These are phyloP conservation scores for Rhabdophis nuchalis DNA, from an alignment of 2,797 vertebrate species.

Conservation along the genomic window DNA sequence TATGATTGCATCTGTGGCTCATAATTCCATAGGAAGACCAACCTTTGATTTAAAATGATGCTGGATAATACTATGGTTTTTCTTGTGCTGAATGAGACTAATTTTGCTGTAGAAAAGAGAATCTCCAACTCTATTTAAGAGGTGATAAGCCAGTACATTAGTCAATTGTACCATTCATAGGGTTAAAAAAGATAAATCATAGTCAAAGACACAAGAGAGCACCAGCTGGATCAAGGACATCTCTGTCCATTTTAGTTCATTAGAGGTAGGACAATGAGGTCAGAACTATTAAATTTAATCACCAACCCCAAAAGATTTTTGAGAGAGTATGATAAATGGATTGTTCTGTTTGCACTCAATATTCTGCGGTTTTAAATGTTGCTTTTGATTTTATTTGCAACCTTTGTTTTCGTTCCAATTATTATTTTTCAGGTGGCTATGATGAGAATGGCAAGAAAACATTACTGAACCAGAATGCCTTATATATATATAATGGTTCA, in stretches of 20 bases:
- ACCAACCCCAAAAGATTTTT: conserved; percentile 33
- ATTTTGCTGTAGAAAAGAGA: conserved; percentile 48
- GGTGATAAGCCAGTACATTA: conserved; percentile 59
- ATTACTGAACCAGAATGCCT: conserved; percentile 39
- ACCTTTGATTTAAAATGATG: conserved; percentile 9
- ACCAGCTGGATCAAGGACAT: conserved; percentile 60
- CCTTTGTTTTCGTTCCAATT: conserved; percentile 1
- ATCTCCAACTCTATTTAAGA: conserved; percentile 50
- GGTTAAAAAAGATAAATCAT: conserved; percentile 59
- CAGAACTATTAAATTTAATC: conserved; percentile 63
- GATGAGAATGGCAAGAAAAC: conserved; percentile 25
- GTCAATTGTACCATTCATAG: conserved; percentile 46
- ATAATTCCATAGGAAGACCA: background rate
- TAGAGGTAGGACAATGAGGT: conserved; percentile 60
- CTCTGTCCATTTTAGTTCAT: conserved; percentile 60
- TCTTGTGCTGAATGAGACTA: conserved; percentile 1
- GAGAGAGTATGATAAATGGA: conserved; percentile 45
- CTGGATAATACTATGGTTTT: background rate
- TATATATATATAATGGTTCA: too few relatives aligned
- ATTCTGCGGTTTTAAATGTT: conserved; percentile 46
- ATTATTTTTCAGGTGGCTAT: conserved; percentile 15
- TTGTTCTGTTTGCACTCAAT: conserved; percentile 52
- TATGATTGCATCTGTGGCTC: background rate
- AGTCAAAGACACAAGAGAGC: conserved; percentile 37
- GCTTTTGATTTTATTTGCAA: conserved; percentile 46